Evolutionary conservation across 2,888 invertebrate genomes (phyloP).

Genomic region (Yponomeuta plumbellus): DNA sequence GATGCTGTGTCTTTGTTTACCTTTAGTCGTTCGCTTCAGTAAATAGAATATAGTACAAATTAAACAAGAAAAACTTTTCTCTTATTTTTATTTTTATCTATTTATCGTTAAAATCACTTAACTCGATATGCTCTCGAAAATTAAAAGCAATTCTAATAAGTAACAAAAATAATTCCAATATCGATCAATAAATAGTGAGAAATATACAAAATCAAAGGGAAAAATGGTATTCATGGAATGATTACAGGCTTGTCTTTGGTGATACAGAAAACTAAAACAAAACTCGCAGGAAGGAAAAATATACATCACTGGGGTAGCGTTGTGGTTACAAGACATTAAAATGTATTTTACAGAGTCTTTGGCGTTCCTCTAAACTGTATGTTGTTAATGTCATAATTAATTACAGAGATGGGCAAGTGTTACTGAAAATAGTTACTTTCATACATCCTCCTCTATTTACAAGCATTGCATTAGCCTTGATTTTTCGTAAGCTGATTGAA

Average conservation of each 20-base stretch:
- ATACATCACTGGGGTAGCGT: conserved; percentile 31
- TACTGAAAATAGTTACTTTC: conserved; percentile 22
- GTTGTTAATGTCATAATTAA: conserved; percentile 45
- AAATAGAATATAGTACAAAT: too few species aligned
- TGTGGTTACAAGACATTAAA: conserved; percentile 36
- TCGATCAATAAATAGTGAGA: conserved; percentile 6
- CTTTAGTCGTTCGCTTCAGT: too few species aligned
- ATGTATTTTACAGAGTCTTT: conserved; percentile 52
- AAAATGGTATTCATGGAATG: not conserved
- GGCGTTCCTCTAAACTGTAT: conserved; percentile 74
- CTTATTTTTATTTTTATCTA: conserved; percentile 41
- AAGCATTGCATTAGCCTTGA: too few species aligned
- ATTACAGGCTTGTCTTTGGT: conserved; percentile 44
- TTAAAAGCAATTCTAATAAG: conserved; percentile 23
- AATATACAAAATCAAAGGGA: not conserved
- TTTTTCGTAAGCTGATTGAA: too few species aligned
- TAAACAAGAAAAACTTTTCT: conserved; percentile 45
- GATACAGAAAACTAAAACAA: conserved; percentile 36
- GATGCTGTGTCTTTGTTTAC: too few species aligned
- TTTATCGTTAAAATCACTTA: conserved; percentile 54
- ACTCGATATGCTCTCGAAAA: conserved; percentile 59
- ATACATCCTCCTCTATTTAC: too few species aligned
- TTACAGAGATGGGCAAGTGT: not conserved
- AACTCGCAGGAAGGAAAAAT: conserved; percentile 23
- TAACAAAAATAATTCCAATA: conserved; percentile 16